These are phyloP conservation scores for Galaxias olidus DNA, from an alignment of 2,797 vertebrate genomes.

Conservation along the genomic window DNA sequence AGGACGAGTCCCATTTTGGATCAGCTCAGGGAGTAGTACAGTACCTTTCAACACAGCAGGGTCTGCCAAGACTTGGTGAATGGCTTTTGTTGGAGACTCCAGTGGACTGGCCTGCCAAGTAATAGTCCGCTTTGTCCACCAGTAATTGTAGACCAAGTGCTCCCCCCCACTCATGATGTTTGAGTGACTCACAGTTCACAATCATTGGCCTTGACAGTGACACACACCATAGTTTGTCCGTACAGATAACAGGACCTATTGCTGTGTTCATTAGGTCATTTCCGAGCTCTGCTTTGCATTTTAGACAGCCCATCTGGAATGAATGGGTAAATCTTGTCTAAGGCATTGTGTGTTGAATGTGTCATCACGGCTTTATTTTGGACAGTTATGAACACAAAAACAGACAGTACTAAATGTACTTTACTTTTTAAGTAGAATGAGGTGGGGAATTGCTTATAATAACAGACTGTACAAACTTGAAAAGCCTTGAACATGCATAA, in stretches of 20 bases:
- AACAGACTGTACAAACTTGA: conserved; percentile 16
- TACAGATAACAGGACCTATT: conserved; percentile 31
- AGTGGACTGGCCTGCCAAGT: conserved; percentile 45
- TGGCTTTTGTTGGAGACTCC: conserved; percentile 62
- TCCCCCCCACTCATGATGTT: conserved; percentile 59
- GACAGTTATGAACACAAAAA: no score
- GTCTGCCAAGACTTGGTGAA: conserved; percentile 60
- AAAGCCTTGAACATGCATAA: conserved; percentile 29
- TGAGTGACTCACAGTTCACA: conserved; percentile 70
- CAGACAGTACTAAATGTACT: no score
- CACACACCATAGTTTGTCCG: conserved; percentile 39
- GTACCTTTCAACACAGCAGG: conserved; percentile 46
- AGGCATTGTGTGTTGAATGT: conserved; percentile 6
- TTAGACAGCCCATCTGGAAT: conserved; percentile 24
- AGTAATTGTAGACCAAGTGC: conserved; percentile 50
- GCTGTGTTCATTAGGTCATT: conserved; percentile 21
- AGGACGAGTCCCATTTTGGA: conserved; percentile 37
- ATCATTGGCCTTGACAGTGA: conserved; percentile 51
- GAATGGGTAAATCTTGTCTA: conserved; percentile 16
- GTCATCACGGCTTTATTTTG: no score
- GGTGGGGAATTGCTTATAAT: background rate
- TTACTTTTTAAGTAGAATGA: background rate
- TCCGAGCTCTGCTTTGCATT: conserved; percentile 27
- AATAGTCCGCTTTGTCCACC: conserved; percentile 52
- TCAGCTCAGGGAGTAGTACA: conserved; percentile 25